Evolutionary conservation across 2,888 invertebrate species (phyloP).

Genomic region (Tenthredo notha): DNA sequence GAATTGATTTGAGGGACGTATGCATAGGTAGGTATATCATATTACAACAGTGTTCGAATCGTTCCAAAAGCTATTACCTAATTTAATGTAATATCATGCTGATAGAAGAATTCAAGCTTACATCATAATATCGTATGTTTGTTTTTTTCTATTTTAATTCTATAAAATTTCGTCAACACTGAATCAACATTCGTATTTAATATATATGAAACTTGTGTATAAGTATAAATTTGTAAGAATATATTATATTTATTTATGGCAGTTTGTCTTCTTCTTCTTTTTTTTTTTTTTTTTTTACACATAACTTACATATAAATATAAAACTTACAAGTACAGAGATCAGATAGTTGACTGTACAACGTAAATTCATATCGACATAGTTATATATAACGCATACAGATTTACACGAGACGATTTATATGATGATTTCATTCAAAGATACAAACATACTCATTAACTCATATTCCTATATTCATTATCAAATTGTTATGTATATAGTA

Average conservation of each 20-base stretch:
- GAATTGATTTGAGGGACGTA: background rate
- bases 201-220: conserved; percentile 5
- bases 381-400: conserved; percentile 1
- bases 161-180: background rate
- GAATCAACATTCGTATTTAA: background rate
- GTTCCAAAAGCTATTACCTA: conserved; percentile 7
- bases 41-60: conserved; percentile 1
- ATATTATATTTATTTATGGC: conserved; percentile 47
- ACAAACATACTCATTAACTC: conserved; percentile 49
- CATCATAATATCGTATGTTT: background rate
- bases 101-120: background rate
- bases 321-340: background rate
- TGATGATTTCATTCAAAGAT: background rate
- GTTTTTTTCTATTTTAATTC: background rate
- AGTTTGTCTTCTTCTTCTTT: background rate
- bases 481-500: conserved; percentile 59
- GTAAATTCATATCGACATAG: conserved; percentile 12
- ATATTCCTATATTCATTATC: conserved; percentile 59
- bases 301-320: background rate
- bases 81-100: background rate
- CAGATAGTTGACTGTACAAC: background rate
- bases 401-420: background rate
- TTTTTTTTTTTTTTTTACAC: background rate
- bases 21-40: background rate
- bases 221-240: conserved; percentile 10